phyloP scores from a whole-genome alignment of 2,113 vertebrate species.

The Ceyx margarethae region DNA sequence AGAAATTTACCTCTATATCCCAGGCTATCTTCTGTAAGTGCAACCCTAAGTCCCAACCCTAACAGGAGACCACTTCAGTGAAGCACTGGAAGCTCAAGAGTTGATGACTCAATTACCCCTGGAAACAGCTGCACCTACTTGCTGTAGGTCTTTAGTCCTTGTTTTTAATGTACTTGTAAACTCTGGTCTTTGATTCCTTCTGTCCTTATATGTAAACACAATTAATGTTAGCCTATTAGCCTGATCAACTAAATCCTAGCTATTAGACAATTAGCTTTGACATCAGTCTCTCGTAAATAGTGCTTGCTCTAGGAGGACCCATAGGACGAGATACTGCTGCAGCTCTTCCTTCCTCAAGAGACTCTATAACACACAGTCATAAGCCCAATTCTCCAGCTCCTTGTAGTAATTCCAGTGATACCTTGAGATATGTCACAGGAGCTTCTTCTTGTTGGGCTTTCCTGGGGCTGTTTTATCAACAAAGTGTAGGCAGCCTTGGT shows the following conservation, averaged over 20 bases:
- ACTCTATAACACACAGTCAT: not conserved
- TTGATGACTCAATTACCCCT: fast-evolving
- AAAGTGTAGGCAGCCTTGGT: not conserved
- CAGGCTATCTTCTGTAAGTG: too few relatives aligned
- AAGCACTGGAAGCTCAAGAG: not conserved
- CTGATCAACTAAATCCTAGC: not conserved
- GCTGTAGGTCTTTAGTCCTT: not conserved
- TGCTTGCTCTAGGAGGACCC: not conserved
- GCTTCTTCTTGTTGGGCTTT: not conserved
- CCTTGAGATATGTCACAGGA: not conserved
- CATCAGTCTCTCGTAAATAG: not conserved
- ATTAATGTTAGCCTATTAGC: not conserved
- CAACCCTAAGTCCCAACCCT: not conserved
- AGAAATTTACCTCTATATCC: not conserved
- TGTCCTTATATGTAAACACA: not conserved
- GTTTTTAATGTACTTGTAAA: not conserved
- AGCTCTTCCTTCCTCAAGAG: not conserved
- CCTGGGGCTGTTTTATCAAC: not conserved
- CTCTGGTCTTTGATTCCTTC: not conserved
- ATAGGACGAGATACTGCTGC: not conserved
- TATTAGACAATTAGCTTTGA: not conserved
- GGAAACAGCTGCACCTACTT: not conserved
- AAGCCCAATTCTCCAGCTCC: not conserved
- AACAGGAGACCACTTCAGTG: not conserved
- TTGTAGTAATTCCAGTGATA: not conserved